These are phyloP conservation scores for Epinephelus fuscoguttatus DNA, from an alignment of 2,113 vertebrate species.

Conservation along the genomic window DNA sequence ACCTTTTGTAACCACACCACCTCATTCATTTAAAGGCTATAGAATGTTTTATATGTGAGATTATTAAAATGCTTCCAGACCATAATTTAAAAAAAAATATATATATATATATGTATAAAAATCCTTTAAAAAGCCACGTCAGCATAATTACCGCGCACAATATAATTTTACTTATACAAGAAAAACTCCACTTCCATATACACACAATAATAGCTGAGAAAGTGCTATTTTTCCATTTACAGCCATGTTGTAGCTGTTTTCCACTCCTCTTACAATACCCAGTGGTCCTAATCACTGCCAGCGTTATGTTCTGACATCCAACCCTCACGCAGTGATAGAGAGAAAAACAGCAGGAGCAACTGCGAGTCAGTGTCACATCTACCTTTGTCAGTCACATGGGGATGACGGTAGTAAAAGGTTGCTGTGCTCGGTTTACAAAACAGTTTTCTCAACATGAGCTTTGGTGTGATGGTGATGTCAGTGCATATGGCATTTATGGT, in stretches of 20 bases:
- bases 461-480: conserved; percentile 6
- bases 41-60: not conserved
- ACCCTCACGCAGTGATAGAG: not conserved
- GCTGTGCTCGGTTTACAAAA: not conserved
- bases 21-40: not conserved
- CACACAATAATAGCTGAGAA: not conserved
- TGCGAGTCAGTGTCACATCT: not conserved
- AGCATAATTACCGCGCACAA: not conserved
- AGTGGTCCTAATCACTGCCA: not conserved
- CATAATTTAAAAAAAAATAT: not conserved
- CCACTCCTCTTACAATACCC: conserved; percentile 34
- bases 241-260: conserved; percentile 4
- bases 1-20: not conserved
- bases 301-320: not conserved
- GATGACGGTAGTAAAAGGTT: not conserved
- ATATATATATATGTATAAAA: not conserved
- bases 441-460: not conserved
- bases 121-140: not conserved
- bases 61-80: not conserved
- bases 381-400: conserved; percentile 12
- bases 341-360: not conserved
- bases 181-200: not conserved
- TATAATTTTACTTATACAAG: not conserved
- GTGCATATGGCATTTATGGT: conserved; percentile 14
- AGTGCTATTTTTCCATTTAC: not conserved